These are phyloP conservation scores for Mixornis gularis DNA, from an alignment of 2,113 vertebrate species.

Conservation along the genomic window DNA sequence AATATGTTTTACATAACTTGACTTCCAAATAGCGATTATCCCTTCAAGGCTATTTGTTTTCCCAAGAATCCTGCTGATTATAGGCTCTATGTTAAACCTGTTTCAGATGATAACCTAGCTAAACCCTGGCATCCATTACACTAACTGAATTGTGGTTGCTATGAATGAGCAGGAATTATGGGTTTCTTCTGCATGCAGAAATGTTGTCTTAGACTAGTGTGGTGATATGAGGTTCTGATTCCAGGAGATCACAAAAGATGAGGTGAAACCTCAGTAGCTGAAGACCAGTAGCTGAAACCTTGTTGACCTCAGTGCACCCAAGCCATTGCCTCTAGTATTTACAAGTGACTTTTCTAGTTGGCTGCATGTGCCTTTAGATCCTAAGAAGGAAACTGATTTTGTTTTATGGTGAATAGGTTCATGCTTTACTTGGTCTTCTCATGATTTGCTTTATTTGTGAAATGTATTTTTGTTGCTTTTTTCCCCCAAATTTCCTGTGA, in stretches of 20 bases:
- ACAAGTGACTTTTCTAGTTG: neutral
- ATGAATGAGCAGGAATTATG: neutral
- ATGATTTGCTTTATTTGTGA: neutral
- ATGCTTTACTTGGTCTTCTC: neutral
- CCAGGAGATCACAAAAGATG: neutral
- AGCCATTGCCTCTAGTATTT: neutral
- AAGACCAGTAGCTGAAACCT: neutral
- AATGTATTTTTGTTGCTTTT: neutral
- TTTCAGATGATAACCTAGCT: conserved; percentile 65
- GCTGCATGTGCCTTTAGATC: neutral
- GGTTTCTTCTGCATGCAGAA: neutral
- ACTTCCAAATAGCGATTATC: conserved; percentile 61
- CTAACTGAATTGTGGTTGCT: conserved; percentile 11
- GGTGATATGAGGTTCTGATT: neutral
- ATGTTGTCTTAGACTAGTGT: neutral
- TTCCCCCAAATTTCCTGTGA: neutral
- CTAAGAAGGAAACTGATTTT: neutral
- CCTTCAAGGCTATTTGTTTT: conserved; percentile 62
- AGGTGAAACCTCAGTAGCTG: neutral
- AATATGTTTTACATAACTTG: conserved; percentile 66
- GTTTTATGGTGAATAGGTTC: neutral
- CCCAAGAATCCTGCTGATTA: conserved; percentile 65
- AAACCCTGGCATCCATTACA: conserved; percentile 31
- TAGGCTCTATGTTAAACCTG: conserved; percentile 64
- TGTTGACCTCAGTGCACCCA: neutral